These are phyloP conservation scores for Laterallus jamaicensis DNA, from an alignment of 2,113 vertebrate genomes.

Conservation along the genomic window DNA sequence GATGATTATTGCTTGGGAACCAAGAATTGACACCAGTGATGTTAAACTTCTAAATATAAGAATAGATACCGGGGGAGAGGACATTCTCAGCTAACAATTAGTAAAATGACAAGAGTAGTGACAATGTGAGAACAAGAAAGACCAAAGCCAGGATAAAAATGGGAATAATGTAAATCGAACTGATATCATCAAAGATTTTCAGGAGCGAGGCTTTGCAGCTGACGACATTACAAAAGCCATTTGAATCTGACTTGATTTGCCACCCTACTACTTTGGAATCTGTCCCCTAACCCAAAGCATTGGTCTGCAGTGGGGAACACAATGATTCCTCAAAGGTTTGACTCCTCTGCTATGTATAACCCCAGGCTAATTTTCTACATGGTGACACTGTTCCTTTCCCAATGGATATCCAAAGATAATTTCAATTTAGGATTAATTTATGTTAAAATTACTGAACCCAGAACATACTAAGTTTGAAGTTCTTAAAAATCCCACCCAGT, in stretches of 20 bases:
- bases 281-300: constrained; percentile 1
- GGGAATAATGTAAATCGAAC: constrained; percentile 14
- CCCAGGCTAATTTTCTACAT: constrained; percentile 64
- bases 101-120: not conserved
- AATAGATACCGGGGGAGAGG: not conserved
- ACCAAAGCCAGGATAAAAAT: not conserved
- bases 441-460: constrained; percentile 41
- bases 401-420: constrained; percentile 72
- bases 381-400: constrained; percentile 61
- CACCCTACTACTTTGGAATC: not conserved
- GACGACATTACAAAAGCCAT: not conserved
- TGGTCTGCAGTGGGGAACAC: constrained; percentile 27
- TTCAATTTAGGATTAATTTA: constrained; percentile 62
- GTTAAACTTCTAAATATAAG: not conserved
- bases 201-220: constrained; percentile 1
- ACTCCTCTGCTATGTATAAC: constrained; percentile 64
- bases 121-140: not conserved
- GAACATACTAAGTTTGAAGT: constrained; percentile 27
- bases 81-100: not conserved
- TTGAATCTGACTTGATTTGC: constrained; percentile 18
- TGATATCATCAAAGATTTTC: constrained; percentile 19
- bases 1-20: not conserved
- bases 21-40: not conserved
- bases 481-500: not conserved
- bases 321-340: constrained; percentile 59